These are phyloP conservation scores for Oscheius sp. DNA, from an alignment of 2,888 invertebrate genomes.

Conservation along the genomic window DNA sequence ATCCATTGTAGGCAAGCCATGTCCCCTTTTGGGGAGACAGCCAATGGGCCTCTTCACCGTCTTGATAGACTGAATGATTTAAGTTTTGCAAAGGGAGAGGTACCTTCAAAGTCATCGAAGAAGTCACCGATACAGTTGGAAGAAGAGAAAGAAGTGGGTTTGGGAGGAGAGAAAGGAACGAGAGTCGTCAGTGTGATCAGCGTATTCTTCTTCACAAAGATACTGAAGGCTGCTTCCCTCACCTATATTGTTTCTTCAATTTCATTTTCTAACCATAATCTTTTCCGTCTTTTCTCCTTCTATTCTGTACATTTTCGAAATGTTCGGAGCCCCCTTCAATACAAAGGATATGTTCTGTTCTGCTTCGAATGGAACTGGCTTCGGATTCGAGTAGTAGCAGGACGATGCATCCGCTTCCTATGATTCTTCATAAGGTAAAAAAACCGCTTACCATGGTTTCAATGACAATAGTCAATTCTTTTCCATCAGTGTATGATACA, in stretches of 20 bases:
- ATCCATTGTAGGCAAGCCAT: constrained; percentile 36
- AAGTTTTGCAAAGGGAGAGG: neutral
- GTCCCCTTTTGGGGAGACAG: constrained; percentile 41
- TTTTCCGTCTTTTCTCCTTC: neutral
- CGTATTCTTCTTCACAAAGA: neutral
- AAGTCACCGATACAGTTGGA: neutral
- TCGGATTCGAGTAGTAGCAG: constrained; percentile 18
- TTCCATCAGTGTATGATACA: constrained; percentile 68
- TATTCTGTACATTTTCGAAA: neutral
- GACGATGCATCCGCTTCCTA: neutral
- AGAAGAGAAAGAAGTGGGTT: neutral
- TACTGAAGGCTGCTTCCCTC: no score
- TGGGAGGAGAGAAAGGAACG: neutral
- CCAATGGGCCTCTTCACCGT: constrained; percentile 37
- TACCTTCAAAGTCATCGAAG: neutral
- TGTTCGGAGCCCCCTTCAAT: neutral
- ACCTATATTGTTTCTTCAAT: neutral
- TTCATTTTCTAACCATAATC: neutral
- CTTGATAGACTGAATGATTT: constrained; percentile 20
- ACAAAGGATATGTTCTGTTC: neutral
- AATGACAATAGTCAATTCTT: constrained; percentile 71
- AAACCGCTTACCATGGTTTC: constrained; percentile 71
- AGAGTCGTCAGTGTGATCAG: neutral
- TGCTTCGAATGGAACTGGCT: neutral
- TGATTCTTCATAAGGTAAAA: neutral